These are phyloP conservation scores for Deroplatys truncata DNA, from an alignment of 2,888 invertebrate species.

Conservation along the genomic window DNA sequence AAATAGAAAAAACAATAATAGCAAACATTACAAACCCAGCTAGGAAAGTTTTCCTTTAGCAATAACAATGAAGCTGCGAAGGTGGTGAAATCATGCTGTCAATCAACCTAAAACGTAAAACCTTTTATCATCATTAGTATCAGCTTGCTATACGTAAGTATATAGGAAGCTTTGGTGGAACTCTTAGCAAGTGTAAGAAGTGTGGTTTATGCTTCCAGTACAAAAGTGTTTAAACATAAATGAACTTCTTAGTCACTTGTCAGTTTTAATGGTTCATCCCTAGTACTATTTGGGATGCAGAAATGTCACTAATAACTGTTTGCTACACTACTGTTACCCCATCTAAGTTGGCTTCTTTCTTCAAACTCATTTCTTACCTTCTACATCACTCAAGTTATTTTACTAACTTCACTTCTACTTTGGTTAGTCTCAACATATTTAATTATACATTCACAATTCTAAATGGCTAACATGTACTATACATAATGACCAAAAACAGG, in stretches of 20 bases:
- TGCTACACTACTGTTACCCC: background rate
- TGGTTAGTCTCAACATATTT: background rate
- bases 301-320: background rate
- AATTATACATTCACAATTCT: no score
- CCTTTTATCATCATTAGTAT: background rate
- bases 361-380: background rate
- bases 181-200: background rate
- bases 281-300: background rate
- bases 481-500: no score
- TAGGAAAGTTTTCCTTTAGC: slow-evolving; percentile 1
- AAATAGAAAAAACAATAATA: slow-evolving; percentile 25
- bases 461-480: no score
- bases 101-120: background rate
- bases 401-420: background rate
- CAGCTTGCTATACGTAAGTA: background rate
- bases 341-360: background rate
- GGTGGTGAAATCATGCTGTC: background rate
- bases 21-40: slow-evolving; percentile 14
- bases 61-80: slow-evolving; percentile 11
- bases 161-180: background rate
- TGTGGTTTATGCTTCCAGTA: background rate
- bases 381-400: background rate
- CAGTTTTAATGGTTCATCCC: background rate
- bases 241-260: background rate
- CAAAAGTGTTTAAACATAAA: background rate